A percentile compares a stretch with the other conserved stretches of the same genome.
Evolutionary conservation across 1,140 invertebrate genomes (phyloP).

Genomic region (Venturia canescens): DNA sequence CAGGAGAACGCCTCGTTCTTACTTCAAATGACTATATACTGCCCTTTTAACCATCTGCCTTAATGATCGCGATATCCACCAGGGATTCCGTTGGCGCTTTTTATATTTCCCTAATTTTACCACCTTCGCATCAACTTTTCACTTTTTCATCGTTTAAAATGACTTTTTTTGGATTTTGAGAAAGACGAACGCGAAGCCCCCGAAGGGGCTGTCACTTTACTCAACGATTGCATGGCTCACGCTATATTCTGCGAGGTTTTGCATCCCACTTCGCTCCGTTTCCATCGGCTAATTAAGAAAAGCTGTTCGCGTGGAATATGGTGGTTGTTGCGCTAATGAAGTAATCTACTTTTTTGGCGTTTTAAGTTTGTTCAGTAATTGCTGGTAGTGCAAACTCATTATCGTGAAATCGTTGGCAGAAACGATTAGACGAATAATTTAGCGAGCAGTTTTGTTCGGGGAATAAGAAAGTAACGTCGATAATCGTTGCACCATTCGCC

Average conservation of each 20-base stretch:
- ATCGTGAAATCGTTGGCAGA: slow-evolving; percentile 16
- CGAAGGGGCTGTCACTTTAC: too few species aligned
- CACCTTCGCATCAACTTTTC: too few species aligned
- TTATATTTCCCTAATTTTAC: too few species aligned
- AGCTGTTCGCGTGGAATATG: too few species aligned
- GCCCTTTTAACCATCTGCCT: not conserved
- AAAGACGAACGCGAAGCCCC: too few species aligned
- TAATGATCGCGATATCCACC: not conserved
- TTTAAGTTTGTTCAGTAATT: too few species aligned
- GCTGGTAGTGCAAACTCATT: not conserved
- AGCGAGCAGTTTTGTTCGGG: not conserved
- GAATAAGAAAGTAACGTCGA: slow-evolving; percentile 12
- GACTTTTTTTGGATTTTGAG: too few species aligned
- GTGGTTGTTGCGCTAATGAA: too few species aligned
- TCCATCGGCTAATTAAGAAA: not conserved
- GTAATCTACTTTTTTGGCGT: too few species aligned
- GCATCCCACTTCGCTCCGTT: not conserved
- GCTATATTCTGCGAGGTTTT: too few species aligned
- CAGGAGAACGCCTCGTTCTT: slow-evolving; percentile 25
- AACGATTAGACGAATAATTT: slow-evolving; percentile 42
- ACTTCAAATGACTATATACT: slow-evolving; percentile 30
- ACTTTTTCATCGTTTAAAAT: too few species aligned
- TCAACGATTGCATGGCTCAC: too few species aligned
- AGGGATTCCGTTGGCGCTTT: not conserved
- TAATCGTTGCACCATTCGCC: not conserved